Conservation (phyloP, 2,797 vertebrate genomes). For the Acanthornis magna region DNA sequence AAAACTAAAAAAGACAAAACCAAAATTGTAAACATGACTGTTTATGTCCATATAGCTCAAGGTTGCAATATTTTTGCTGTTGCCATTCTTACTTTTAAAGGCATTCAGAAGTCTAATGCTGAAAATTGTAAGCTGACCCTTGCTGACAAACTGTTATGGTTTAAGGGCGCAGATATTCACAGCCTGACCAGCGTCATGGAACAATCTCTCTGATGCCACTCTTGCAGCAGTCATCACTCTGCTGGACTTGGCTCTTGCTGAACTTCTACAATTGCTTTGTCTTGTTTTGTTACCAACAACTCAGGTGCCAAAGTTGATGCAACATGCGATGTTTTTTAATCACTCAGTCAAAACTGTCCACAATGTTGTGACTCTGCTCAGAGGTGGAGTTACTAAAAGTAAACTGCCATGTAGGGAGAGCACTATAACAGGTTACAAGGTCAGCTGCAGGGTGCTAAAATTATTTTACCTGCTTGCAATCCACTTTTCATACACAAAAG, state of each 20-base stretch:
- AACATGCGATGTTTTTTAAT: background rate
- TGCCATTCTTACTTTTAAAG: background rate
- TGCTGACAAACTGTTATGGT: background rate
- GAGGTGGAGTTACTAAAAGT: background rate
- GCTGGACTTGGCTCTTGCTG: background rate
- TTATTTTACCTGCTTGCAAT: background rate
- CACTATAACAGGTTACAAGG: background rate
- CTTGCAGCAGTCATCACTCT: background rate
- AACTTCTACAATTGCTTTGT: background rate
- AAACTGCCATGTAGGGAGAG: background rate
- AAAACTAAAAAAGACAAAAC: background rate
- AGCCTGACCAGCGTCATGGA: background rate
- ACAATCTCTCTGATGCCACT: rapidly evolving
- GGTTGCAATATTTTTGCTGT: background rate
- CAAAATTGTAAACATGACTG: background rate
- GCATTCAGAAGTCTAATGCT: background rate
- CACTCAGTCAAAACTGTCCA: background rate
- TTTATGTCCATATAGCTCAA: background rate
- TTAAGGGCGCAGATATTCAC: background rate
- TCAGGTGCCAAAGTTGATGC: background rate
- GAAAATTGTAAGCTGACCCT: background rate
- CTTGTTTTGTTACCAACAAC: background rate
- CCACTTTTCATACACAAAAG: background rate
- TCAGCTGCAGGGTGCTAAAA: background rate
- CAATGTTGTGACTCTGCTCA: background rate